These are phyloP conservation scores for Philotrypesis tridentata DNA, from an alignment of 1,140 invertebrate species.

Conservation along the genomic window DNA sequence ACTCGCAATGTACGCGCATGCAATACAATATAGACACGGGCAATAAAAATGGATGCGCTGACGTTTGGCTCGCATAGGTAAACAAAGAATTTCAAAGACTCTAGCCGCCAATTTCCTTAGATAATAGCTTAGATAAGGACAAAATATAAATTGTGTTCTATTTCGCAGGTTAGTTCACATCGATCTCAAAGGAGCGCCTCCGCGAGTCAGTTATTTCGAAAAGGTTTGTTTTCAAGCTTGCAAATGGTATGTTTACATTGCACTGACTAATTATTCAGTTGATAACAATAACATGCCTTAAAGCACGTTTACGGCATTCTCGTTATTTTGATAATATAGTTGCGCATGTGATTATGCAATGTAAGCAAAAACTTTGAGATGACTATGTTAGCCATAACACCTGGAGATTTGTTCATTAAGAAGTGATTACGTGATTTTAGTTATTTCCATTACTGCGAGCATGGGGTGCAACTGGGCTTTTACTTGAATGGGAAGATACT, in stretches of 20 bases:
- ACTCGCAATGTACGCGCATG: neutral
- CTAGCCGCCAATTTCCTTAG: slow-evolving; percentile 2
- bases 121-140: neutral
- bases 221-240: slow-evolving; percentile 71
- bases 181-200: slow-evolving; percentile 85
- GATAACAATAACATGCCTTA: neutral
- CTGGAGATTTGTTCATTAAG: neutral
- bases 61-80: slow-evolving; percentile 75
- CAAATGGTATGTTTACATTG: neutral
- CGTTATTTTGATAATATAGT: neutral
- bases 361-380: neutral
- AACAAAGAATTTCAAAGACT: slow-evolving; percentile 57
- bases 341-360: neutral
- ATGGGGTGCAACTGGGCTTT: slow-evolving; percentile 87
- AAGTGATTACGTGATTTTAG: slow-evolving; percentile 60
- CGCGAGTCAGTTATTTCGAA: slow-evolving; percentile 80
- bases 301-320: neutral
- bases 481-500: slow-evolving; percentile 95
- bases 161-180: slow-evolving; percentile 79
- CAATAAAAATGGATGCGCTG: slow-evolving; percentile 73
- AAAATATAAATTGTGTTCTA: slow-evolving; percentile 51
- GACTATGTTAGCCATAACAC: no score
- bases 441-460: slow-evolving; percentile 76
- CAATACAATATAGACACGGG: neutral
- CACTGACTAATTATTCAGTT: neutral